phyloP scores from a whole-genome alignment of 2,888 invertebrate genomes.

The Zygothrica quintamaculata region DNA sequence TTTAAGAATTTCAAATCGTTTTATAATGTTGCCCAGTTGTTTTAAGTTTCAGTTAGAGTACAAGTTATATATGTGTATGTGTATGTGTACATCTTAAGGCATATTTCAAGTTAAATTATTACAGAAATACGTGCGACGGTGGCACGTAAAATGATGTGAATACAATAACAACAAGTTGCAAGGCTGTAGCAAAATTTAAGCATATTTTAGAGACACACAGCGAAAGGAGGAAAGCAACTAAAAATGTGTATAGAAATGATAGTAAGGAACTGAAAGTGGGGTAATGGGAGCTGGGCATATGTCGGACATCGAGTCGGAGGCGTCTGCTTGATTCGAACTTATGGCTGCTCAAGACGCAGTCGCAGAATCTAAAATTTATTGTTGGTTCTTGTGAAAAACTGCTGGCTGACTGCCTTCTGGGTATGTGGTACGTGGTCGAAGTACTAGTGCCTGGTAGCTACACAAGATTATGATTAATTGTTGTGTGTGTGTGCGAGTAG shows the following conservation, averaged over 20 bases:
- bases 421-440: conserved; percentile 58
- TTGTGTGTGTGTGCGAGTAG: conserved; percentile 33
- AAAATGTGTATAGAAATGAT: no score
- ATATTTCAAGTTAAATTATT: conserved; percentile 74
- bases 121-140: conserved; percentile 59
- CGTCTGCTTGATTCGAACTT: conserved; percentile 66
- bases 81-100: conserved; percentile 28
- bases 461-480: conserved; percentile 75
- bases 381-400: conserved; percentile 67
- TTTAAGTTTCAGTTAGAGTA: background rate
- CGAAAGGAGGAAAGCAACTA: background rate
- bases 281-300: conserved; percentile 10
- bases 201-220: conserved; percentile 59
- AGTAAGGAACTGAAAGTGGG: background rate
- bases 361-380: conserved; percentile 71
- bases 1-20: background rate
- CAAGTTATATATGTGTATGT: conserved; percentile 10
- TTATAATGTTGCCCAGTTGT: background rate
- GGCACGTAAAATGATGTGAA: conserved; percentile 56
- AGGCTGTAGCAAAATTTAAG: conserved; percentile 65
- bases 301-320: conserved; percentile 23
- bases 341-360: conserved; percentile 71
- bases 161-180: conserved; percentile 59
- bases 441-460: conserved; percentile 60
- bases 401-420: conserved; percentile 22